Evolutionary conservation across 2,797 vertebrate species (phyloP).

Genomic region (Dallia pectoralis): DNA sequence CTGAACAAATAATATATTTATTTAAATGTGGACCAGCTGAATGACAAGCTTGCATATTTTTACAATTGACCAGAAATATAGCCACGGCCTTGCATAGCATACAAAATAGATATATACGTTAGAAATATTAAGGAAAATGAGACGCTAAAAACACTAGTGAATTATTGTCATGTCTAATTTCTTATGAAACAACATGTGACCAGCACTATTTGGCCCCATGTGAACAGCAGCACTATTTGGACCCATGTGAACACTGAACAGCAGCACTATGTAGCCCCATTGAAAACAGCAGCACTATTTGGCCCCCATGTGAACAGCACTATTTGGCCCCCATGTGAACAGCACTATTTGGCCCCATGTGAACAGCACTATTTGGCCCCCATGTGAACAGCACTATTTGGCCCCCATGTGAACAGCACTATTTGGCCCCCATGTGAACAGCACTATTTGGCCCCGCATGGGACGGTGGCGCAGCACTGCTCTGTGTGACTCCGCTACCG

Average conservation of each 20-base stretch:
- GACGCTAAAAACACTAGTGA: background rate
- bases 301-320: background rate
- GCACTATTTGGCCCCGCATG: slow-evolving; percentile 4
- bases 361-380: background rate
- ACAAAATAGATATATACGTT: background rate
- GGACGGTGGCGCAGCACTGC: slow-evolving; percentile 14
- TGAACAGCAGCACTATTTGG: background rate
- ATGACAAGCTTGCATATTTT: background rate
- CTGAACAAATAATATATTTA: background rate
- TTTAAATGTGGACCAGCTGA: background rate
- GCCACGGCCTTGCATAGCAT: background rate
- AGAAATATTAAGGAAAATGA: background rate
- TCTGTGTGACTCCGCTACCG: background rate
- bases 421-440: background rate
- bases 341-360: background rate
- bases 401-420: background rate
- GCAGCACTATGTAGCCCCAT: background rate
- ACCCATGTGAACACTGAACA: background rate
- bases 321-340: background rate
- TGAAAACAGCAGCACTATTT: too few relatives aligned
- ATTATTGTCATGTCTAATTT: background rate
- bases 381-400: background rate
- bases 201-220: background rate
- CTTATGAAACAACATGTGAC: background rate
- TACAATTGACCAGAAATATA: background rate